Conservation (phyloP, 2,113 vertebrate genomes). For the Casuarius casuarius region DNA sequence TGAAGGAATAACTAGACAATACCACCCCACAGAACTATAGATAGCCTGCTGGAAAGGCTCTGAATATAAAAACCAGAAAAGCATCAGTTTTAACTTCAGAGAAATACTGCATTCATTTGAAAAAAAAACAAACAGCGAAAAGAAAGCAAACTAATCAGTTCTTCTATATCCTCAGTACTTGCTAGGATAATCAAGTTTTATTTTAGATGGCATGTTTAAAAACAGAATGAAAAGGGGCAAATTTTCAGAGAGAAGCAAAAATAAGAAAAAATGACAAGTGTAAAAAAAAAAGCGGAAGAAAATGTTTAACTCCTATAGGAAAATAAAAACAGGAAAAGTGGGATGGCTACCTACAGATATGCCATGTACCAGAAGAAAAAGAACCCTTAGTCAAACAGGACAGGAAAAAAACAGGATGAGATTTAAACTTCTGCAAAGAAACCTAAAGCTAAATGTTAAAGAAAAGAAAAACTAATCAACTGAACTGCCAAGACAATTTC, state of each 20-base stretch:
- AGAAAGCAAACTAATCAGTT: neutral
- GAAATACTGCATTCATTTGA: neutral
- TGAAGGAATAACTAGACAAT: constrained; percentile 63
- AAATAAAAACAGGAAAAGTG: neutral
- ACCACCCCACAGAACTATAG: constrained; percentile 5
- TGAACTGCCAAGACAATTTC: neutral
- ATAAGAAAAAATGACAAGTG: neutral
- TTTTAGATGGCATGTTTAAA: neutral
- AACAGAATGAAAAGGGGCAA: neutral
- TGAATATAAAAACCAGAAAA: neutral
- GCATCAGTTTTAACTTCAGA: neutral
- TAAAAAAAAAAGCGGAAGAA: neutral
- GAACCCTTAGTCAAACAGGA: neutral
- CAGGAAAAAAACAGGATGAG: neutral
- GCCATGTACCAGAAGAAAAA: neutral
- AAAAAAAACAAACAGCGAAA: neutral
- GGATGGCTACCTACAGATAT: neutral
- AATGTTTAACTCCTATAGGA: neutral
- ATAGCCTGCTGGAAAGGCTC: neutral
- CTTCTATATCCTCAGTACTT: accelerated
- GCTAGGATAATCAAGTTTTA: neutral
- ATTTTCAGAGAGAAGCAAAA: neutral
- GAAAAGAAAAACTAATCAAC: too few species aligned
- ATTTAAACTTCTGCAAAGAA: neutral
- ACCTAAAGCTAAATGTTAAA: neutral